These are phyloP conservation scores for Diorhabda elongata DNA, from an alignment of 1,140 invertebrate genomes.

Conservation along the genomic window DNA sequence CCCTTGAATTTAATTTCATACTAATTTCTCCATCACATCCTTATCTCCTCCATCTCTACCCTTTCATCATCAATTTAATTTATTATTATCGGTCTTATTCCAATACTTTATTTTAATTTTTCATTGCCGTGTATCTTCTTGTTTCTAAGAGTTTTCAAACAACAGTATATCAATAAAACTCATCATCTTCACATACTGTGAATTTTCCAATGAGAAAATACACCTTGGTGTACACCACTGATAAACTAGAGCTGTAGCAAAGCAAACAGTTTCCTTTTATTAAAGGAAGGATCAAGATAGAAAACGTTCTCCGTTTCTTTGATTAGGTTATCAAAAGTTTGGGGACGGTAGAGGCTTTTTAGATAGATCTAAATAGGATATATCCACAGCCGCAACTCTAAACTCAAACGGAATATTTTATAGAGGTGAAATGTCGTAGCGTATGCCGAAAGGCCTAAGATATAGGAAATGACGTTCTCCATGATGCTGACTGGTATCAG, in stretches of 20 bases:
- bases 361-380: conserved; percentile 1
- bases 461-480: not conserved
- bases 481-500: not conserved
- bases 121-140: too few relatives aligned
- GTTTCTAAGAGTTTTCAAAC: too few relatives aligned
- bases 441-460: not conserved
- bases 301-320: not conserved
- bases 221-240: too few relatives aligned
- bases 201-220: too few relatives aligned
- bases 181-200: too few relatives aligned
- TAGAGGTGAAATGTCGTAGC: not conserved
- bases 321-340: conserved; percentile 2
- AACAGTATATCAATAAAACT: too few relatives aligned
- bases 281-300: conserved; percentile 2
- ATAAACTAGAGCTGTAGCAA: not conserved
- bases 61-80: too few relatives aligned
- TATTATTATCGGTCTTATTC: too few relatives aligned
- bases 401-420: conserved; percentile 2
- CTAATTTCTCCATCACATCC: too few relatives aligned
- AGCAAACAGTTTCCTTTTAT: conserved; percentile 2
- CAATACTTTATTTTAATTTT: too few relatives aligned
- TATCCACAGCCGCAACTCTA: not conserved
- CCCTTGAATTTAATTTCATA: too few relatives aligned
- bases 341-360: not conserved
- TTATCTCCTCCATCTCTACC: too few relatives aligned